phyloP scores from a whole-genome alignment of 2,888 invertebrate species.

The Phanerotoma sp. region DNA sequence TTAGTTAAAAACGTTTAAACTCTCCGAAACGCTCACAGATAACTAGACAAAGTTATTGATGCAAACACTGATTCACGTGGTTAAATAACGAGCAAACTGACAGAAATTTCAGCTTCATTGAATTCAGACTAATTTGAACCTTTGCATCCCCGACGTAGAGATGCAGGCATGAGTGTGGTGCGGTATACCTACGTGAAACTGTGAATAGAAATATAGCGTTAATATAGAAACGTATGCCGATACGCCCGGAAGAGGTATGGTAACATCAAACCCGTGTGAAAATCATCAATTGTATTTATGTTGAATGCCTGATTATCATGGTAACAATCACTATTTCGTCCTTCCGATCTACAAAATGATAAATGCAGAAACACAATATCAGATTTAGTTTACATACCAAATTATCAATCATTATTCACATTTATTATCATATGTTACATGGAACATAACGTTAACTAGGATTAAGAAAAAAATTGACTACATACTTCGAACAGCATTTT shows the following conservation, averaged over 20 bases:
- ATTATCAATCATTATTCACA: too few species aligned
- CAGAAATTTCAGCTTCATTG: constrained; percentile 35
- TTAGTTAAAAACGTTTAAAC: too few species aligned
- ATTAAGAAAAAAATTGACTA: too few species aligned
- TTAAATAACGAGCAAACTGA: constrained; percentile 34
- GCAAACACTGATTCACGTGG: constrained; percentile 32
- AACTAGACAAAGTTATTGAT: constrained; percentile 23
- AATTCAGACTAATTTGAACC: constrained; percentile 33
- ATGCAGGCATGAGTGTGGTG: background rate
- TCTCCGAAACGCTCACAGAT: background rate
- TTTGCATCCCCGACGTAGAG: background rate
- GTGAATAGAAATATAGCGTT: background rate
- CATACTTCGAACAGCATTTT: too few species aligned
- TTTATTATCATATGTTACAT: too few species aligned
- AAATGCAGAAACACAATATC: background rate
- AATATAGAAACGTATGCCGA: background rate
- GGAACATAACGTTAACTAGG: too few species aligned
- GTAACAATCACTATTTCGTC: background rate
- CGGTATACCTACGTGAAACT: background rate
- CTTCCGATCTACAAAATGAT: background rate
- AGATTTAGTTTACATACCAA: background rate
- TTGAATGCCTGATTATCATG: background rate
- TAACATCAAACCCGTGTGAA: background rate
- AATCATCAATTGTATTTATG: constrained; percentile 7
- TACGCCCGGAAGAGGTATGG: background rate